Conservation (phyloP, 2,797 vertebrate species). For the Lagorchestes hirsutus region DNA sequence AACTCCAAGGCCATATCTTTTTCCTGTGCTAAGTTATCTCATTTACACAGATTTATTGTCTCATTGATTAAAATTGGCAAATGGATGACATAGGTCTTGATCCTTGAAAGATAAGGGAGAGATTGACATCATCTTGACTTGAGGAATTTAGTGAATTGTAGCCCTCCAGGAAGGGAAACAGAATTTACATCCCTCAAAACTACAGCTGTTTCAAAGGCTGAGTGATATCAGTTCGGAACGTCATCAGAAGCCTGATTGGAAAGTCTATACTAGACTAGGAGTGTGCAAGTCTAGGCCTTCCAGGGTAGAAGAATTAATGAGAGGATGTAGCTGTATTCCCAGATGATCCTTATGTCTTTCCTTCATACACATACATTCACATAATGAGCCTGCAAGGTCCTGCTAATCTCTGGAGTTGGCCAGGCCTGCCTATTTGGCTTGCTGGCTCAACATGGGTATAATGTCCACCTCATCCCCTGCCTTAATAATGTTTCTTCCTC, state of each 20-base stretch:
- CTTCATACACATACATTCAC: neutral
- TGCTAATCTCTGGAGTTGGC: neutral
- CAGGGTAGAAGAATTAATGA: neutral
- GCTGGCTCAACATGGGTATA: constrained; percentile 38
- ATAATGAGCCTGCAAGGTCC: neutral
- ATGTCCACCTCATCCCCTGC: constrained; percentile 31
- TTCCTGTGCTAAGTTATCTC: neutral
- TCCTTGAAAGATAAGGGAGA: neutral
- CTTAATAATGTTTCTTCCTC: constrained; percentile 46
- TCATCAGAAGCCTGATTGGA: neutral
- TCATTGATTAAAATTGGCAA: neutral
- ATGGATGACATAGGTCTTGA: neutral
- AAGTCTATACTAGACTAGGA: neutral
- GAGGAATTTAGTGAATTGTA: constrained; percentile 33
- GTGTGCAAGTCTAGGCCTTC: neutral
- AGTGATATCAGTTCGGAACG: neutral
- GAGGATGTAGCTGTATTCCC: neutral
- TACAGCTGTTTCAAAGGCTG: neutral
- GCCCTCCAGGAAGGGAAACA: neutral
- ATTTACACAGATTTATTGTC: neutral
- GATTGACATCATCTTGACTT: neutral
- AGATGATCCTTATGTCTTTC: neutral
- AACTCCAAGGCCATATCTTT: neutral
- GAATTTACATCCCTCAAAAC: constrained; percentile 9
- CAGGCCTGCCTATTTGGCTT: neutral